Percentiles rank a stretch among this genome's conserved stretches.
phyloP scores from a whole-genome alignment of 2,888 invertebrate genomes.

The Malacosoma neustria region DNA sequence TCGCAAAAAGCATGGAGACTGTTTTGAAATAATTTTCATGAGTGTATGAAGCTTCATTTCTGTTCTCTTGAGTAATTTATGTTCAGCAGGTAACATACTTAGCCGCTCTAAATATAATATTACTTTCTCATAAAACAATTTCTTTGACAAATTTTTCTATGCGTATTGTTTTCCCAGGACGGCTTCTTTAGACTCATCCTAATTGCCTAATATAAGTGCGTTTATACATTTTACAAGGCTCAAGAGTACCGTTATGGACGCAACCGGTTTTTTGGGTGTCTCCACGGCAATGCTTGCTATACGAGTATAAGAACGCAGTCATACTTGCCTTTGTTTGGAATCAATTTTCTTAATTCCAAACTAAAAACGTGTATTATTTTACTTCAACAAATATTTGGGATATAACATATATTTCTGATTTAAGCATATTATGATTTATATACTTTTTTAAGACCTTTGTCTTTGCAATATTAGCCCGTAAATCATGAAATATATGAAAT shows the following conservation, averaged over 20 bases:
- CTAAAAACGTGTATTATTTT: too few species aligned
- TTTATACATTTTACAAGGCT: constrained; percentile 38
- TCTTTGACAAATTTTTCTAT: background rate
- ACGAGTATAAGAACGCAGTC: background rate
- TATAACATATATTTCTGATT: too few species aligned
- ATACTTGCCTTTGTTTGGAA: background rate
- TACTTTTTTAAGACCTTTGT: too few species aligned
- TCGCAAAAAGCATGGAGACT: too few species aligned
- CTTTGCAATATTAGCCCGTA: too few species aligned
- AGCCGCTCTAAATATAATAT: background rate
- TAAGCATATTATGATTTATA: too few species aligned
- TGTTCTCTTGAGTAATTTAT: too few species aligned
- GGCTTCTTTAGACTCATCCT: constrained; percentile 42
- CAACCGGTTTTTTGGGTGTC: constrained; percentile 43
- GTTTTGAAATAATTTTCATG: too few species aligned
- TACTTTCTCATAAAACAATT: background rate
- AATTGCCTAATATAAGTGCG: constrained; percentile 56
- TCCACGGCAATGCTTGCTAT: constrained; percentile 1
- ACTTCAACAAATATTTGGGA: too few species aligned
- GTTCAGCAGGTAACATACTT: background rate
- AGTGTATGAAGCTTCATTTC: too few species aligned
- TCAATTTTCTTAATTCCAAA: too few species aligned
- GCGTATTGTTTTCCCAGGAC: constrained; percentile 13
- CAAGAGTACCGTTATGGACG: constrained; percentile 39
- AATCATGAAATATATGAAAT: too few species aligned